Conservation (phyloP, 2,113 vertebrate genomes). For the Vicugna pacos region DNA sequence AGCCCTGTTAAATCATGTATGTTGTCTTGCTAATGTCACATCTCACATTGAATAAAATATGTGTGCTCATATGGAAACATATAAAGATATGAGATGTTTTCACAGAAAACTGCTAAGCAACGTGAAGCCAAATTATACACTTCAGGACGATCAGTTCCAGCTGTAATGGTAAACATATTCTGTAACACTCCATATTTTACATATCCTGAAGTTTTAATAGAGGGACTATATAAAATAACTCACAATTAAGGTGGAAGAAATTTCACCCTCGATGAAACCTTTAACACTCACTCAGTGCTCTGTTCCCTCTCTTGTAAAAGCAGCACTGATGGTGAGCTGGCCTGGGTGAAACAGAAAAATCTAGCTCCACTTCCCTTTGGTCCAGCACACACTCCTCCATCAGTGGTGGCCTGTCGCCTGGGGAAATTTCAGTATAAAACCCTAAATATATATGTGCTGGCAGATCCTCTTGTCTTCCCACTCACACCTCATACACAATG, state of each 20-base stretch:
- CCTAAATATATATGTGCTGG: not conserved
- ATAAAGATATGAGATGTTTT: conserved; percentile 73
- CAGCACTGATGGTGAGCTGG: not conserved
- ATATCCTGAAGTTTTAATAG: conserved; percentile 63
- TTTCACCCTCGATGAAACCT: conserved; percentile 32
- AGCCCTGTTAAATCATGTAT: conserved; percentile 28
- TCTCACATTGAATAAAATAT: conserved; percentile 72
- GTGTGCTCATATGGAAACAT: conserved; percentile 68
- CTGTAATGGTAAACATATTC: conserved; percentile 75
- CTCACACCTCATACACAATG: not conserved
- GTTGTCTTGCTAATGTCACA: conserved; percentile 74
- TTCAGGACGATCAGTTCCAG: conserved; percentile 74
- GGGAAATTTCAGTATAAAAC: not conserved
- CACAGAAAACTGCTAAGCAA: conserved; percentile 73
- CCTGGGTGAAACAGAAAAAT: not conserved
- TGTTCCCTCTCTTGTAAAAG: not conserved
- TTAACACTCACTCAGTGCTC: not conserved
- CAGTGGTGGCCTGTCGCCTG: not conserved
- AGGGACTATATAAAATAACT: conserved; percentile 49
- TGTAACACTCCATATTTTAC: conserved; percentile 73
- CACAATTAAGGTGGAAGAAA: conserved; percentile 44
- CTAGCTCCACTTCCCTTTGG: not conserved
- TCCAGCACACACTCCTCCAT: not conserved
- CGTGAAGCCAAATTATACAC: conserved; percentile 68
- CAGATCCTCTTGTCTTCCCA: not conserved